phyloP scores from a whole-genome alignment of 2,888 invertebrate species.

The Synanthedon myopaeformis region DNA sequence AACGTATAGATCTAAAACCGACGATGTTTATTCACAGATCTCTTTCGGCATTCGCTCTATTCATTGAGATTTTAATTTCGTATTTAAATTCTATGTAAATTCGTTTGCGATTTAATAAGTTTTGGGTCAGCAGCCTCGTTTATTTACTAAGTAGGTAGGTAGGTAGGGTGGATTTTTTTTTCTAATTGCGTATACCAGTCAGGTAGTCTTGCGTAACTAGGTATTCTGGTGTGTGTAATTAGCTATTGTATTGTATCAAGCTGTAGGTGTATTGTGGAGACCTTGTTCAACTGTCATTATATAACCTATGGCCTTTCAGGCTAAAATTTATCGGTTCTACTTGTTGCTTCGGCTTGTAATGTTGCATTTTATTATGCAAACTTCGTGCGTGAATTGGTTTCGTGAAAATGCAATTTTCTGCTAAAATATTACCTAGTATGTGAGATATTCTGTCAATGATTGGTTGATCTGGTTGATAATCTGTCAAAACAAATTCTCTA shows the following conservation, averaged over 20 bases:
- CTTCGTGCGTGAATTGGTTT: no score
- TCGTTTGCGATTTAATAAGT: constrained; percentile 22
- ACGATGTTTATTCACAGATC: no score
- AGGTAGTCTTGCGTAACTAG: constrained; percentile 12
- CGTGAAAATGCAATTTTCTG: no score
- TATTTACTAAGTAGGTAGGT: constrained; percentile 39
- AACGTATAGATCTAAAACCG: no score
- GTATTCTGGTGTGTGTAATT: constrained; percentile 38
- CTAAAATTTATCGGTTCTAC: constrained; percentile 2
- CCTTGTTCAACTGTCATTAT: constrained; percentile 27
- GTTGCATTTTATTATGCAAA: no score
- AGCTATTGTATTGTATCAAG: constrained; percentile 42
- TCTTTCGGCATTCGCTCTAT: no score
- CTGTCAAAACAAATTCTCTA: no score
- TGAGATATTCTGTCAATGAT: no score
- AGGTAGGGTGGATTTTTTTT: constrained; percentile 43
- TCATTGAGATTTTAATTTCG: neutral
- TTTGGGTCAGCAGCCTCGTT: constrained; percentile 55
- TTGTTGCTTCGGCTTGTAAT: neutral
- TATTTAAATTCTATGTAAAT: neutral
- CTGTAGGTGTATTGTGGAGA: constrained; percentile 17
- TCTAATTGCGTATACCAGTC: constrained; percentile 21
- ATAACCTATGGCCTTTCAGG: constrained; percentile 52
- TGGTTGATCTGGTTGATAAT: no score
- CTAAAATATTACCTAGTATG: no score